phyloP scores from a whole-genome alignment of 2,888 invertebrate species.

The Blomia tropicalis region DNA sequence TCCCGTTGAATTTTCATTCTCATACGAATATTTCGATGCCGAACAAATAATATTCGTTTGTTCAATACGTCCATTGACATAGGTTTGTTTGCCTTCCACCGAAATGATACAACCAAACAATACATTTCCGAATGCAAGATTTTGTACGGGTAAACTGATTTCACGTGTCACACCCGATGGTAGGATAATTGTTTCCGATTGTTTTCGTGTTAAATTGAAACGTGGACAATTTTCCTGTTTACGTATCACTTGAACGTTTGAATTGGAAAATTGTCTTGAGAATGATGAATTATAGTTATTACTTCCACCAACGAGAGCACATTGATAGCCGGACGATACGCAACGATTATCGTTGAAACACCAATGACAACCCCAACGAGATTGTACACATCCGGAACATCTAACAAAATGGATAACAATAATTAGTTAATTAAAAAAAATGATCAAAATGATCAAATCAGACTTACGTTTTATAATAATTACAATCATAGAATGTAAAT shows the following conservation, averaged over 20 bases:
- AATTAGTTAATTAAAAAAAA: constrained; percentile 11
- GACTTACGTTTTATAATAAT: constrained; percentile 48
- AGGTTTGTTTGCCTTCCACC: constrained; percentile 73
- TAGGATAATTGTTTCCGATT: constrained; percentile 48
- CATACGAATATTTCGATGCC: constrained; percentile 54
- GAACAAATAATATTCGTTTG: constrained; percentile 70
- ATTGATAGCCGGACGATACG: constrained; percentile 34
- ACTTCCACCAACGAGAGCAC: background rate
- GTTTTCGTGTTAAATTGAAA: constrained; percentile 48
- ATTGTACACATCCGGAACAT: constrained; percentile 51
- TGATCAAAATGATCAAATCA: background rate
- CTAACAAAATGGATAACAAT: constrained; percentile 30
- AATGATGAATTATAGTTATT: background rate
- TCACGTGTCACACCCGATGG: constrained; percentile 78
- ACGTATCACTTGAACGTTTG: background rate
- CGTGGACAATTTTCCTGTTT: constrained; percentile 51
- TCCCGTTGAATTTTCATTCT: constrained; percentile 26
- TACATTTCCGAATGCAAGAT: constrained; percentile 43
- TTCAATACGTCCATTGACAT: constrained; percentile 60
- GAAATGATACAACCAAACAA: constrained; percentile 74
- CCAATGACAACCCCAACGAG: constrained; percentile 93
- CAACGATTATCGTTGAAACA: constrained; percentile 91
- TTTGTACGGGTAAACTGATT: constrained; percentile 71
- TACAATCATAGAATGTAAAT: constrained; percentile 78
- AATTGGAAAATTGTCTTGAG: background rate